A percentile compares a stretch with the other conserved stretches of the same genome.
These are phyloP conservation scores for Margarornis squamiger DNA, from an alignment of 2,797 vertebrate species.

Conservation along the genomic window DNA sequence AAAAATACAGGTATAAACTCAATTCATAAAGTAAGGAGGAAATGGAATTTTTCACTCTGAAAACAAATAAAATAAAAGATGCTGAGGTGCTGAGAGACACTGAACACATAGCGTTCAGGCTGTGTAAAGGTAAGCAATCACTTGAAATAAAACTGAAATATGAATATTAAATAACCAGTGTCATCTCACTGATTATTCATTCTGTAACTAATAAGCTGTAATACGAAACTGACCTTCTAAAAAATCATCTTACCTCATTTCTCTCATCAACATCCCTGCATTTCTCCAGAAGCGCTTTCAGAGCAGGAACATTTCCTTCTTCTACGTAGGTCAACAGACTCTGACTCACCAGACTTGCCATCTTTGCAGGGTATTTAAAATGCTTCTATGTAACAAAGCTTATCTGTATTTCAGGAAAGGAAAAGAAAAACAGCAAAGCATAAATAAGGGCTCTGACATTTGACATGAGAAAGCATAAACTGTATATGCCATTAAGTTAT, in stretches of 20 bases:
- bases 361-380: conserved; percentile 72
- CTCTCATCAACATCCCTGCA: conserved; percentile 97
- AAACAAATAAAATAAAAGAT: not conserved
- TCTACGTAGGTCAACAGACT: conserved; percentile 94
- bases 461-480: not conserved
- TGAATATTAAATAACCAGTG: not conserved
- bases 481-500: not conserved
- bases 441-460: not conserved
- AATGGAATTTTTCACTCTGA: not conserved
- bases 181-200: not conserved
- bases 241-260: conserved; percentile 84
- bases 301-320: conserved; percentile 91
- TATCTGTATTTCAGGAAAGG: conserved; percentile 23
- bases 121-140: not conserved
- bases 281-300: conserved; percentile 90
- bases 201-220: not conserved
- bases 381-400: not conserved
- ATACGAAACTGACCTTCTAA: not conserved
- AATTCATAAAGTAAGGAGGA: not conserved
- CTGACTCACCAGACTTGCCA: conserved; percentile 93
- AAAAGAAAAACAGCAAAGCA: not conserved
- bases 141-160: not conserved
- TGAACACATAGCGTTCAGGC: not conserved
- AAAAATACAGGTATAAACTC: not conserved
- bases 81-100: not conserved